Evolutionary conservation across 2,797 vertebrate genomes (phyloP).

Genomic region (Urophycis tenuis): DNA sequence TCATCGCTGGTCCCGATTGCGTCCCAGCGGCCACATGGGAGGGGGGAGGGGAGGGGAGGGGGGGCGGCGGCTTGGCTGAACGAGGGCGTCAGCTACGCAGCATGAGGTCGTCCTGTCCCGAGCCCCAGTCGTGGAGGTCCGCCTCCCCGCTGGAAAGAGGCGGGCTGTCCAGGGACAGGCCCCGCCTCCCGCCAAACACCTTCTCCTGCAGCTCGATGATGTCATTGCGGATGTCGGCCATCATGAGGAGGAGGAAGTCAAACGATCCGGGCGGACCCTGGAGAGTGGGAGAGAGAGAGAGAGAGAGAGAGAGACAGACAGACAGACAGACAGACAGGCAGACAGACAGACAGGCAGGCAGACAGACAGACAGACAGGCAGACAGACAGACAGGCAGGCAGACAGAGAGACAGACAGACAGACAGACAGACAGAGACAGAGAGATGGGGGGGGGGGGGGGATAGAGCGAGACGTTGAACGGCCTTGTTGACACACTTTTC

Average conservation of each 20-base stretch:
- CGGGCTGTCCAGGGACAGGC: conserved; percentile 60
- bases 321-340: conserved; percentile 4
- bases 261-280: conserved; percentile 76
- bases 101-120: conserved; percentile 63
- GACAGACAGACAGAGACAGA: neutral
- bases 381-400: no score
- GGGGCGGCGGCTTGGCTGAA: neutral
- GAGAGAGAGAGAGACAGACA: no score
- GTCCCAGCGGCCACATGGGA: conserved; percentile 1
- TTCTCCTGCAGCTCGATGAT: conserved; percentile 75
- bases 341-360: neutral
- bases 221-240: conserved; percentile 75
- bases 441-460: neutral
- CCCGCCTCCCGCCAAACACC: conserved; percentile 66
- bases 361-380: neutral
- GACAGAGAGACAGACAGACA: no score
- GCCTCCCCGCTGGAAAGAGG: conserved; percentile 57
- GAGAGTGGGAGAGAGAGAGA: neutral
- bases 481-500: neutral
- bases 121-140: conserved; percentile 67
- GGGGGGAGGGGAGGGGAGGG: neutral
- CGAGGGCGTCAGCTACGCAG: conserved; percentile 59
- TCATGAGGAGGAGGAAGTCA: conserved; percentile 76
- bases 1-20: conserved; percentile 18
- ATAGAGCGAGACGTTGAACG: neutral